phyloP scores from a whole-genome alignment of 2,888 invertebrate genomes.

The Heliconius aoede region DNA sequence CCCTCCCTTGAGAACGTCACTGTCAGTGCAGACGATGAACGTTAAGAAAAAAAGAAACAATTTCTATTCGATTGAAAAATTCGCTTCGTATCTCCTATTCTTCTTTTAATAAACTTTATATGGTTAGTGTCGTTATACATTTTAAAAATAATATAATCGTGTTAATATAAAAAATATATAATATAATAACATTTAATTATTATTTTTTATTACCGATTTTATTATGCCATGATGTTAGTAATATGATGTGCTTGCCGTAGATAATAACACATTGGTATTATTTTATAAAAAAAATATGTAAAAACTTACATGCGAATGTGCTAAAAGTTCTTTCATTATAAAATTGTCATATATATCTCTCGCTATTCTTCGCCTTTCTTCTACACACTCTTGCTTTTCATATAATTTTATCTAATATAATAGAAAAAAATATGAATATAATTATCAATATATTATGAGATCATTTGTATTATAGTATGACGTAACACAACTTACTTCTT shows the following conservation, averaged over 20 bases:
- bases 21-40: conserved; percentile 40
- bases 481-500: conserved; percentile 89
- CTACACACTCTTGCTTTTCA: conserved; percentile 98
- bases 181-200: too few species aligned
- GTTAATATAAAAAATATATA: background rate
- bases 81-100: conserved; percentile 50
- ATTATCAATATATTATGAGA: background rate
- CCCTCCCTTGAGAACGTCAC: conserved; percentile 39
- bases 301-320: conserved; percentile 97
- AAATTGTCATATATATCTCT: conserved; percentile 99
- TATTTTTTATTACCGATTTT: too few species aligned
- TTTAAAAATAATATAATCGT: background rate
- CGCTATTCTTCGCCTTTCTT: conserved; percentile 97
- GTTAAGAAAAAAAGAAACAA: conserved; percentile 50
- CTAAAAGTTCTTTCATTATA: conserved; percentile 99
- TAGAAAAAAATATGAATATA: conserved; percentile 23
- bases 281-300: background rate
- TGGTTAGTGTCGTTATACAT: background rate
- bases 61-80: conserved; percentile 50
- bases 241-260: background rate
- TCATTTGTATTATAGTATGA: background rate
- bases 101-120: conserved; percentile 19
- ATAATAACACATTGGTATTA: background rate
- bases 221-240: too few species aligned
- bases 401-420: conserved; percentile 95